These are phyloP conservation scores for Pemphredon lugubris DNA, from an alignment of 2,888 invertebrate genomes.

Conservation along the genomic window DNA sequence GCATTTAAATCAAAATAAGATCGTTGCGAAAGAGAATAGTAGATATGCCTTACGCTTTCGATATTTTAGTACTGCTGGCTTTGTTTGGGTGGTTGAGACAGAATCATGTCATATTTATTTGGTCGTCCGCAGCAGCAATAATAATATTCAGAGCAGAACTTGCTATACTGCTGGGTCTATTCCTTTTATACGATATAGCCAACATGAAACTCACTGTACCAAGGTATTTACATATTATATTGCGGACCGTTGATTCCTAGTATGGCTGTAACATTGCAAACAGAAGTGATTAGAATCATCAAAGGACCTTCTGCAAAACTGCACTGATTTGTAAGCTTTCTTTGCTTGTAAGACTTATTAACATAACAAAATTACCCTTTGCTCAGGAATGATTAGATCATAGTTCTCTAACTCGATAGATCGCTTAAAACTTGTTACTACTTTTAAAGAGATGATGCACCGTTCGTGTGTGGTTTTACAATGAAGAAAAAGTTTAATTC, in stretches of 20 bases:
- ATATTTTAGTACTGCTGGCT: conserved; percentile 90
- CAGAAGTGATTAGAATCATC: conserved; percentile 61
- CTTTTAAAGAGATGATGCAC: no score
- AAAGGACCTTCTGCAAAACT: conserved; percentile 62
- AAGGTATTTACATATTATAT: conserved; percentile 82
- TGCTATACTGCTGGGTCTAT: conserved; percentile 91
- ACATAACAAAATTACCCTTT: conserved; percentile 22
- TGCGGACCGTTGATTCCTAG: conserved; percentile 59
- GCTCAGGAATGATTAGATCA: conserved; percentile 20
- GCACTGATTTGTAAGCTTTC: conserved; percentile 63
- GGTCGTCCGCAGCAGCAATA: conserved; percentile 92
- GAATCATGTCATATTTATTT: conserved; percentile 88
- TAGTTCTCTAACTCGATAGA: conserved; percentile 17
- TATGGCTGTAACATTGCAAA: conserved; percentile 60
- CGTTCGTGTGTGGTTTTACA: conserved; percentile 8
- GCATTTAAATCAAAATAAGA: not conserved
- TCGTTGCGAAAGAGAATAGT: no score
- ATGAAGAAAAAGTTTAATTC: conserved; percentile 6
- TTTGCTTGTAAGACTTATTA: conserved; percentile 55
- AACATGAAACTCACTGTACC: conserved; percentile 86
- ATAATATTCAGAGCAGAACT: conserved; percentile 96
- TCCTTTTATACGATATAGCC: conserved; percentile 91
- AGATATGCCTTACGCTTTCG: not conserved
- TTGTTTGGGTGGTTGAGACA: conserved; percentile 92
- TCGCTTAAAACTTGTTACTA: conserved; percentile 4